Percentiles rank a stretch among this genome's conserved stretches.
Evolutionary conservation across 2,113 vertebrate genomes (phyloP).

Genomic region (Glaucidium brasilianum): DNA sequence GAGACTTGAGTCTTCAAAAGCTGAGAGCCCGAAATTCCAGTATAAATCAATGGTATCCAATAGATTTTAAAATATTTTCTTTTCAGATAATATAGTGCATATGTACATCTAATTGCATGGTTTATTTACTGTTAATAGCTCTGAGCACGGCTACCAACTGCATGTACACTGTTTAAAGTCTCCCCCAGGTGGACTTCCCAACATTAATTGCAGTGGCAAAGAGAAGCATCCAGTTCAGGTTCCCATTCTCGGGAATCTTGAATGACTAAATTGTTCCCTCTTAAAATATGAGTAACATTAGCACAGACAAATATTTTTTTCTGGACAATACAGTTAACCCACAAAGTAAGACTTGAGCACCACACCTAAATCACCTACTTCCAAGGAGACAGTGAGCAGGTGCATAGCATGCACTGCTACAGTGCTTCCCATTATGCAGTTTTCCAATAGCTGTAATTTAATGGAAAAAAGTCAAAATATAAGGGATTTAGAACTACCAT

Average conservation of each 20-base stretch:
- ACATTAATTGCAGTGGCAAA: background rate
- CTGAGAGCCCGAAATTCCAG: background rate
- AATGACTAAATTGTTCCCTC: background rate
- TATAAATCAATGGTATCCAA: background rate
- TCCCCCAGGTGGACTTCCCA: background rate
- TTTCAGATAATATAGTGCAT: background rate
- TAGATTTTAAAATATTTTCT: background rate
- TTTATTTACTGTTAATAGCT: background rate
- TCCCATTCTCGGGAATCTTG: background rate
- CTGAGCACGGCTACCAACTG: background rate
- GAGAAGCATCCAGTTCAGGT: background rate
- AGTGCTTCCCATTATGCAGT: rapidly evolving
- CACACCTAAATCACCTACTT: background rate
- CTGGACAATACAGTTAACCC: background rate
- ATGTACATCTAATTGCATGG: background rate
- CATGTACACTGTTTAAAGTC: background rate
- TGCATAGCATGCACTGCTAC: background rate
- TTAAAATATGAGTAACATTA: background rate
- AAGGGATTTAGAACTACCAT: slow-evolving; percentile 59
- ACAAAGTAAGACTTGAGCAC: background rate
- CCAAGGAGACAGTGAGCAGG: background rate
- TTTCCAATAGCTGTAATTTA: background rate
- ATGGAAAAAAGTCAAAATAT: background rate
- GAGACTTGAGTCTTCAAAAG: background rate
- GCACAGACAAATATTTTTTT: slow-evolving; percentile 17